Evolutionary conservation across 1,140 invertebrate species (phyloP), one percentile per base, ranked within the genome.

Genomic region (Frieseomelitta varia): DNA sequence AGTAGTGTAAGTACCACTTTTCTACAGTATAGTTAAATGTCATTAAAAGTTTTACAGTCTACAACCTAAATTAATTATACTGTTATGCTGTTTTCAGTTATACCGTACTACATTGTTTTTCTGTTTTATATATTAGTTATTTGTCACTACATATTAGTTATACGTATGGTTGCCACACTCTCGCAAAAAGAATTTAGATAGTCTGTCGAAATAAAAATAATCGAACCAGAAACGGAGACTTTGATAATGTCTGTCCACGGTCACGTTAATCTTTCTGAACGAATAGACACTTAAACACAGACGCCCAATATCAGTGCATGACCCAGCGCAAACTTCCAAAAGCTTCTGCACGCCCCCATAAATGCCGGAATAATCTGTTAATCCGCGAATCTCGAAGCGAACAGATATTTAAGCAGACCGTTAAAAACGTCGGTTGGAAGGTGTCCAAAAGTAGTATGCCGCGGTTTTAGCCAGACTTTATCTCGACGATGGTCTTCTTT

Each of bases 341-440:
- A 61, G 63, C 14, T 24, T 17, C 39, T 47, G 39, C 15, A 51
- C 71, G 51, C 19, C 71, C 53, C 27, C 17, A 19, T 73, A 75
- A 68, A 68, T 27, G 39, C 19, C 67, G 10, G 30, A 30, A 68
- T 34, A 68, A 68, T 39, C 30, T 21, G 68, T 47, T 39, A 24
- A 76, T 58, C 55, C 30, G 74, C 24, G 74, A 76, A 76, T 39
- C 19, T 77, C 12, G 12, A 21, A 47, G 47, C 74, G 74, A 63
- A 11, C 58, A 27, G n/a, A 63, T 8, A 21, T 21, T 53, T 30
- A n/a, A 53, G 21, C 30, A n/a, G 71, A 53, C 51, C 51, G 24
- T 53, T 72, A 17, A 51, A n/a, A 34, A 53, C 30, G n/a, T 10
- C 10, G 14, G 47, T 30, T 77, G 74, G 74, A 77, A 77, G 4